Conservation (phyloP, 2,888 invertebrate genomes). For the Zaprionus lineosus region DNA sequence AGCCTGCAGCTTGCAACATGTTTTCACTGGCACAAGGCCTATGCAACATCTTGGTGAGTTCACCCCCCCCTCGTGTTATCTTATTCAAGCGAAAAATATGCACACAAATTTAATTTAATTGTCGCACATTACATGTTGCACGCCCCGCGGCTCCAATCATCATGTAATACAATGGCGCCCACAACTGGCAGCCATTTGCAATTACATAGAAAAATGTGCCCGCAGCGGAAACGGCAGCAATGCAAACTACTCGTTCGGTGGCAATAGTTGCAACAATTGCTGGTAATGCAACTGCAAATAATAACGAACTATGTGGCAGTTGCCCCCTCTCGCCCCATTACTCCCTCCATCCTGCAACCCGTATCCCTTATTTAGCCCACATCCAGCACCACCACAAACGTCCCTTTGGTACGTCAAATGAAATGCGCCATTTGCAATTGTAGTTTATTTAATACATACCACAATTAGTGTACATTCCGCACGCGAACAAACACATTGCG, state of each 20-base stretch:
- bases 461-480: constrained; percentile 69
- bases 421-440: constrained; percentile 77
- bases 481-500: constrained; percentile 40
- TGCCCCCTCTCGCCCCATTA: constrained; percentile 16
- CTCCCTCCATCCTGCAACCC: neutral
- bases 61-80: constrained; percentile 19
- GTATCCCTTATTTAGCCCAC: no score
- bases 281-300: constrained; percentile 58
- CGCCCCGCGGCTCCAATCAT: constrained; percentile 14
- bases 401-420: constrained; percentile 28
- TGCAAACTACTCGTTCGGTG: constrained; percentile 46
- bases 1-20: constrained; percentile 7
- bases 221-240: constrained; percentile 66
- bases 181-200: constrained; percentile 49
- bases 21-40: neutral
- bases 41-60: neutral
- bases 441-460: constrained; percentile 75
- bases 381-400: no score
- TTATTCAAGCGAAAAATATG: constrained; percentile 21
- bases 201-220: constrained; percentile 71
- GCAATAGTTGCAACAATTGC: constrained; percentile 39
- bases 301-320: constrained; percentile 58
- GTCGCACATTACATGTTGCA: constrained; percentile 66
- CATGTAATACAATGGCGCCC: constrained; percentile 28
- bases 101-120: constrained; percentile 66